Conservation (phyloP, 2,113 vertebrate species). For the Ibidorhyncha struthersii region DNA sequence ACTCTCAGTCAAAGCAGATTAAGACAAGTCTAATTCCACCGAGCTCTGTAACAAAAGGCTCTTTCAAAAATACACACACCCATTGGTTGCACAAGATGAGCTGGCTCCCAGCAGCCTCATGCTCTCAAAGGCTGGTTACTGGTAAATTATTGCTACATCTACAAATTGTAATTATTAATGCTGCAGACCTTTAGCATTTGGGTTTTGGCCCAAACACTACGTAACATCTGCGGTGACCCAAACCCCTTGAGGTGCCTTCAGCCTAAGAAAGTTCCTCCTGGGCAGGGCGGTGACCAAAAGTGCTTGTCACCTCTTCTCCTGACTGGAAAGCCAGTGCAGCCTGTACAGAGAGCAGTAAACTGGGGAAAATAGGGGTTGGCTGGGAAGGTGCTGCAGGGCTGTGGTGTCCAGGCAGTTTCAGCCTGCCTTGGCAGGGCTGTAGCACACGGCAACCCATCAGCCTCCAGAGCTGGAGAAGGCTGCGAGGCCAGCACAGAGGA, state of each 20-base stretch:
- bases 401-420: not conserved
- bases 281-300: not conserved
- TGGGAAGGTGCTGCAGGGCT: not conserved
- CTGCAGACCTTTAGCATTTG: not conserved
- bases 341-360: not conserved
- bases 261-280: not conserved
- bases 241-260: not conserved
- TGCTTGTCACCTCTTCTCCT: not conserved
- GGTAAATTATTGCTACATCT: slow-evolving; percentile 27
- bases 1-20: slow-evolving; percentile 37
- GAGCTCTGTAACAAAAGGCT: slow-evolving; percentile 41
- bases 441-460: not conserved
- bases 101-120: not conserved
- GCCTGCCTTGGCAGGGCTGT: not conserved
- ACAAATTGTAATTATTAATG: slow-evolving; percentile 12
- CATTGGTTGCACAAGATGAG: slow-evolving; percentile 46
- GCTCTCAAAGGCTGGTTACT: not conserved
- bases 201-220: not conserved
- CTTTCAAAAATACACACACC: slow-evolving; percentile 57
- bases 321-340: not conserved
- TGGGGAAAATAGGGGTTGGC: not conserved
- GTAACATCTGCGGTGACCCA: not conserved
- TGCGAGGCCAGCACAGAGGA: rapidly evolving
- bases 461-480: not conserved
- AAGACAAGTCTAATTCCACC: slow-evolving; percentile 34